Evolutionary conservation across 1,140 invertebrate species (phyloP).

Genomic region (Chelonus insularis): DNA sequence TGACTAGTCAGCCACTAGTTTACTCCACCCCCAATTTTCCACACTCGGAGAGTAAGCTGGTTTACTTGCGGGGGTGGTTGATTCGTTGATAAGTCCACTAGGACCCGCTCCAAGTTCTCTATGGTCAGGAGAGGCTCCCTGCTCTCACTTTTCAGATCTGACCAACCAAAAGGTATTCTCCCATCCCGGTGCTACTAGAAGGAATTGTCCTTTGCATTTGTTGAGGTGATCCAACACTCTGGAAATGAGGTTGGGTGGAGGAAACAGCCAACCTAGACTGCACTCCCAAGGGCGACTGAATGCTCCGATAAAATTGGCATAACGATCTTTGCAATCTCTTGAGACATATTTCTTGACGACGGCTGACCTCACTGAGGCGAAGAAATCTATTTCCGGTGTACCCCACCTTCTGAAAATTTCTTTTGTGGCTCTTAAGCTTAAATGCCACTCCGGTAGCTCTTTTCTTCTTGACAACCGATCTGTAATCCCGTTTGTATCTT

Average conservation of each 20-base stretch:
- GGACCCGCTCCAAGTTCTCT: neutral
- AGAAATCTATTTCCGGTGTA: constrained; percentile 42
- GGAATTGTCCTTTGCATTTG: constrained; percentile 18
- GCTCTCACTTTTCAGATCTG: constrained; percentile 1
- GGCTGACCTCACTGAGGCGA: constrained; percentile 43
- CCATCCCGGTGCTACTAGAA: constrained; percentile 9
- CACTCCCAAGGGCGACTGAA: constrained; percentile 42
- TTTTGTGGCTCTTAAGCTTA: constrained; percentile 34
- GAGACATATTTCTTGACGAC: constrained; percentile 41
- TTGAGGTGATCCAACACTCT: constrained; percentile 45
- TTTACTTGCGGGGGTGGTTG: neutral
- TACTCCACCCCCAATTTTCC: constrained; percentile 28
- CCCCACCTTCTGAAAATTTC: constrained; percentile 41
- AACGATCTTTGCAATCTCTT: constrained; percentile 32
- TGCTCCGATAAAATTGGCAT: constrained; percentile 40
- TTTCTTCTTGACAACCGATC: constrained; percentile 40
- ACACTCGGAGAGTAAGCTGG: constrained; percentile 30
- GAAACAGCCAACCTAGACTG: constrained; percentile 47
- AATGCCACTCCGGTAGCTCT: constrained; percentile 44
- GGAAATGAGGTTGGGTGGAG: constrained; percentile 46
- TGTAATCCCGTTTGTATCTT: constrained; percentile 41
- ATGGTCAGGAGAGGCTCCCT: neutral
- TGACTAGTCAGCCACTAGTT: constrained; percentile 10
- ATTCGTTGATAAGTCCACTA: constrained; percentile 20
- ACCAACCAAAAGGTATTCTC: constrained; percentile 16